These are phyloP conservation scores for Platycheirus rosarum DNA, from an alignment of 2,888 invertebrate genomes.

Conservation along the genomic window DNA sequence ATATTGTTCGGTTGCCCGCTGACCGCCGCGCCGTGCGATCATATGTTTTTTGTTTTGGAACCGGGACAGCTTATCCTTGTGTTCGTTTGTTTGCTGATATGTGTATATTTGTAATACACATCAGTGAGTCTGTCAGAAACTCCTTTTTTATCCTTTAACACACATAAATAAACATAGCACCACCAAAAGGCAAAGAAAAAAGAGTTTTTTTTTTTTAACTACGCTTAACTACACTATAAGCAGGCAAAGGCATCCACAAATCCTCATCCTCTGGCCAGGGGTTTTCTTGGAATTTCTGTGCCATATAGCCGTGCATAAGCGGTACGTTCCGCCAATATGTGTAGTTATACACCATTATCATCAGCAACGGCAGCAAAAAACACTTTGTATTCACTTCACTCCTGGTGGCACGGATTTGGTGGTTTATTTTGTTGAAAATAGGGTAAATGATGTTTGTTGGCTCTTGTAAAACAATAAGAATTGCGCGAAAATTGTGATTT, in stretches of 20 bases:
- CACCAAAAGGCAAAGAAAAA: conserved; percentile 6
- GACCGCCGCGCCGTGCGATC: conserved; percentile 23
- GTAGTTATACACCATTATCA: conserved; percentile 37
- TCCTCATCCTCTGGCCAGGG: conserved; percentile 68
- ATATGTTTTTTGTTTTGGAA: conserved; percentile 72
- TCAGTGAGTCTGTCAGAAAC: conserved; percentile 12
- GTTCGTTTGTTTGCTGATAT: conserved; percentile 48
- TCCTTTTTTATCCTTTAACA: conserved; percentile 63
- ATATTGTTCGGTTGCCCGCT: conserved; percentile 8
- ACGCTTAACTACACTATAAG: too few relatives aligned
- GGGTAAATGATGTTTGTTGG: background rate
- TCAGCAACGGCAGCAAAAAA: conserved; percentile 46
- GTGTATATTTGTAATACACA: too few relatives aligned
- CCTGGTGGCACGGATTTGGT: conserved; percentile 51
- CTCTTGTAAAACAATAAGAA: background rate
- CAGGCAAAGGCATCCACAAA: too few relatives aligned
- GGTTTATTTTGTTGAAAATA: conserved; percentile 15
- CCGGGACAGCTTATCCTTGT: conserved; percentile 5
- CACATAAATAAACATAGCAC: conserved; percentile 60
- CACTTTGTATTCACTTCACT: conserved; percentile 63
- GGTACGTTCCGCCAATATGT: conserved; percentile 49
- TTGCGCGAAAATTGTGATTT: too few relatives aligned
- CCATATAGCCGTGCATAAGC: conserved; percentile 58
- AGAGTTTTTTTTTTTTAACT: conserved; percentile 14
- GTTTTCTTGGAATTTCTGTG: conserved; percentile 74